Base-by-base conservation (phyloP, 2,113 vertebrate species). In the Bagarius yarrelli region DNA sequence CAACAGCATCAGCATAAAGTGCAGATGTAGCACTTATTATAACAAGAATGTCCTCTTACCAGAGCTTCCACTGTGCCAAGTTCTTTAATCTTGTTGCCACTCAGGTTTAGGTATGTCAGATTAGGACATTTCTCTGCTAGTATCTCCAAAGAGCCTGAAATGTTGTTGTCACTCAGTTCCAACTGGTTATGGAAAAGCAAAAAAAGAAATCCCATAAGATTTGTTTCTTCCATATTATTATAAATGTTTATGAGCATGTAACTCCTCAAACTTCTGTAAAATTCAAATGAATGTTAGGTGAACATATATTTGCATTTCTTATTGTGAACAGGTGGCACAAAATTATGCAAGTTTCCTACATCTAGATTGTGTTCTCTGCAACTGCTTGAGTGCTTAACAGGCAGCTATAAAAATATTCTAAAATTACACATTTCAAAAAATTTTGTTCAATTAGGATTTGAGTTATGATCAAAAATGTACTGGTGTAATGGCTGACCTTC, bases 11-110 rank as follows among this genome's bases (percentile, higher is more conserved):
- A 34, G 8, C 16, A 36, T n/a, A 23, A 8, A 23, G 5, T 67
- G 36, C 21, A 19, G n/a, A 13, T 53, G 11, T 27, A 52, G 3
- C 4, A n/a, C 14, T 12, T 21, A 34, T 74, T 36, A 40, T 23
- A 56, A 57, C 53, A 57, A 66, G 25, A 11, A 16, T 27, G 8
- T 66, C 32, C 44, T n/a, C 93, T 93, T 86, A 95, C 94, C 94
- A 95, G 90, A 30, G 92, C 88, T 83, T 95, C 90, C 85, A 96
- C 79, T 34, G 92, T 91, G 74, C 92, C 94, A 82, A 95, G 90
- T 77, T 97, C 95, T 79, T 94, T 94, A 89, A 95, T 93, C 89
- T 94, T 94, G 92, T 95, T 95, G 16, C 94, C 93, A 0, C 95
- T 94, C 79, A 97, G 93, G 86, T 96, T 95, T 85, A 95, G 89